Evolutionary conservation across 2,113 vertebrate species (phyloP), one percentile per base, ranked within the genome.

Genomic region (Himantopus leucocephalus): DNA sequence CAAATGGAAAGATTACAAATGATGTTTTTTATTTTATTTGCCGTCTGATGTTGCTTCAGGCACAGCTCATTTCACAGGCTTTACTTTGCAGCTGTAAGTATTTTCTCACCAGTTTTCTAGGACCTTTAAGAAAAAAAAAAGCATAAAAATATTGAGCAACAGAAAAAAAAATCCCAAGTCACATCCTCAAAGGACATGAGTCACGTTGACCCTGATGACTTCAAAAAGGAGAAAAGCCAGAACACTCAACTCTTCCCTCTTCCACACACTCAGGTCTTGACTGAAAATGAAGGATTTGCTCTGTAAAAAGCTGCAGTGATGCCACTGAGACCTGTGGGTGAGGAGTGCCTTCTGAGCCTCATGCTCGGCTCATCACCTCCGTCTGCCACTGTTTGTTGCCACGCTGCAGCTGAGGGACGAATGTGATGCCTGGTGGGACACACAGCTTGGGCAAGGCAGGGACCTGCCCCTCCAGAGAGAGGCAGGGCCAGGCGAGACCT

Each of bases 301-400:
- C 5, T 59, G 12, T 39, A n/a, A 58, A 62, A 74, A 56, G 26
- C 30, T 58, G 26, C 62, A 35, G 13, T 1, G 0, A 23, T 64
- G 73, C 23, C 64, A 37, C 9, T 20, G 43, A 67, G 50, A 74
- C 10, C 26, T 26, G 19, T n/a, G 29, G 19, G 13, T 32, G 52
- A 66, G 26, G 22, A 62, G 23, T 6, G 32, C 35, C 62, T 86
- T 37, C 71, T 32, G 23, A 85, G 18, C 21, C 27, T 74, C 20
- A 4, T 0, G 4, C 34, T 79, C 29, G 20, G 50, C 24, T 72
- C 53, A 4, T 47, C 32, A 3, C 0, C 1, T 70, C 30, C 39
- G 7, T 53, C 37, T 67, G 32, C n/a, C 26, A 3, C 16, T 23
- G 10, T 5, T 43, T 34, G 3, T 11, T 48, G 22, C n/a, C 23